Conservation (phyloP, 2,888 invertebrate genomes). For the Plagodis dolabraria region DNA sequence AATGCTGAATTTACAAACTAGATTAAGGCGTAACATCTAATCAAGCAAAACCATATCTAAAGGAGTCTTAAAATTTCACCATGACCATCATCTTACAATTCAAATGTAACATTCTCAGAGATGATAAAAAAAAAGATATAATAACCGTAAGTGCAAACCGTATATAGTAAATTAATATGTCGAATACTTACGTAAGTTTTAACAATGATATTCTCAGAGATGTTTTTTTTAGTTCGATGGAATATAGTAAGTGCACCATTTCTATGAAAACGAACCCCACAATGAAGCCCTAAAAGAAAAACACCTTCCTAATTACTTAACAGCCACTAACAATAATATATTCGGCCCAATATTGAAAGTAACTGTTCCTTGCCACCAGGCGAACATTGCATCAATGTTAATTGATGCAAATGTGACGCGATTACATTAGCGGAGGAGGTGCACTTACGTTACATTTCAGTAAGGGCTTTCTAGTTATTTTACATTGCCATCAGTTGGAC, state of each 20-base stretch:
- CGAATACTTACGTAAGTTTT: no score
- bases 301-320: slow-evolving; percentile 21
- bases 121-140: no score
- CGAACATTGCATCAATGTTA: slow-evolving; percentile 64
- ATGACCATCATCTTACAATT: no score
- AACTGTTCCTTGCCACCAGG: slow-evolving; percentile 58
- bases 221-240: not conserved
- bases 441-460: slow-evolving; percentile 6
- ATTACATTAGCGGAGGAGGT: slow-evolving; percentile 48
- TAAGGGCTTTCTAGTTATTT: not conserved
- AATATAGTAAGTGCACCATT: not conserved
- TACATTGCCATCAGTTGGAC: no score
- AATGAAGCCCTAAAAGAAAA: slow-evolving; percentile 11
- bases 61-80: no score
- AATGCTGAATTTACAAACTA: no score
- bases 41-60: no score
- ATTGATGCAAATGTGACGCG: slow-evolving; percentile 65
- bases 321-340: slow-evolving; percentile 40
- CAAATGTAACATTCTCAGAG: no score
- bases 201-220: no score
- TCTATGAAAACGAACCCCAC: not conserved
- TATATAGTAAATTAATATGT: no score
- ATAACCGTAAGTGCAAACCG: no score
- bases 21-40: no score
- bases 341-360: slow-evolving; percentile 60